A percentile compares a stretch with the other conserved stretches of the same genome.
These are phyloP conservation scores for Tridacna crocea DNA, from an alignment of 2,888 invertebrate genomes.

Conservation along the genomic window DNA sequence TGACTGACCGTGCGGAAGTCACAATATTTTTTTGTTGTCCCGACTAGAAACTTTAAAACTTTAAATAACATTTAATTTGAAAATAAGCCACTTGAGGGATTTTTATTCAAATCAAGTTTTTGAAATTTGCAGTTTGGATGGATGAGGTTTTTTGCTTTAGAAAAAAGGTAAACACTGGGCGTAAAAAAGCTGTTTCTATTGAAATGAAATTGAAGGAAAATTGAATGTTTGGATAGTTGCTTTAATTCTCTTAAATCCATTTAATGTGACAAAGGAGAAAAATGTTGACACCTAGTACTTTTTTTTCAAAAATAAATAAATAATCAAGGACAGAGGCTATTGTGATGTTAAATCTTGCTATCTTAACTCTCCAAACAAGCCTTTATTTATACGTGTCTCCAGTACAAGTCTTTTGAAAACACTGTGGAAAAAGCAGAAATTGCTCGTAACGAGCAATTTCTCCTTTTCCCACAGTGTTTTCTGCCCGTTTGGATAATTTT, in stretches of 20 bases:
- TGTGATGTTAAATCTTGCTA: neutral
- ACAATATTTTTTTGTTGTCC: slow-evolving; percentile 58
- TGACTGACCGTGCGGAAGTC: slow-evolving; percentile 53
- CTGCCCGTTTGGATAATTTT: too few species aligned
- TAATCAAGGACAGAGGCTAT: slow-evolving; percentile 15
- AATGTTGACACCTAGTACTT: slow-evolving; percentile 15
- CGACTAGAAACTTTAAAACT: slow-evolving; percentile 57
- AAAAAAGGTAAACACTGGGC: neutral
- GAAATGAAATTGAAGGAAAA: slow-evolving; percentile 21
- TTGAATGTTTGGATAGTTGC: slow-evolving; percentile 14
- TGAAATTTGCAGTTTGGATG: neutral
- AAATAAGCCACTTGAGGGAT: slow-evolving; percentile 44
- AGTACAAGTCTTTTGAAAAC: too few species aligned
- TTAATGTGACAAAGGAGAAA: neutral
- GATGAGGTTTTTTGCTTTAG: neutral
- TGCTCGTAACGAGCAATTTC: too few species aligned
- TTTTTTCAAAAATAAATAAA: slow-evolving; percentile 16
- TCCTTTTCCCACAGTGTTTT: too few species aligned
- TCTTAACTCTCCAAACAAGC: neutral
- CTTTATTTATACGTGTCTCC: too few species aligned
- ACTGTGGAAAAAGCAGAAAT: too few species aligned
- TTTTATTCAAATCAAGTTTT: slow-evolving; percentile 52
- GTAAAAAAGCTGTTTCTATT: slow-evolving; percentile 7
- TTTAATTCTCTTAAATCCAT: slow-evolving; percentile 18
- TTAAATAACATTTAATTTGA: slow-evolving; percentile 52